These are phyloP conservation scores for Oreochromis mossambicus DNA, from an alignment of 2,797 vertebrate genomes.

Conservation along the genomic window DNA sequence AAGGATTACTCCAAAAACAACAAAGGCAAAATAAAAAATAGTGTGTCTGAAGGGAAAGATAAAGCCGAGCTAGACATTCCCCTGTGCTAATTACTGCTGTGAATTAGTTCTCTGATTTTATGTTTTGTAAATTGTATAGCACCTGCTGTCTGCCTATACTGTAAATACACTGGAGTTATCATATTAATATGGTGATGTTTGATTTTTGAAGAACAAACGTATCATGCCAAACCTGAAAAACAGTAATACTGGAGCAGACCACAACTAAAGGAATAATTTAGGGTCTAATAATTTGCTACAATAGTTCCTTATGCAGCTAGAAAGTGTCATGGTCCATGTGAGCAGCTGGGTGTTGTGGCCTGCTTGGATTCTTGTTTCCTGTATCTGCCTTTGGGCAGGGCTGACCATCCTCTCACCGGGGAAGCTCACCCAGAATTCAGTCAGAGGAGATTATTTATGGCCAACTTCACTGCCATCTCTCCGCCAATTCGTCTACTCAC, in stretches of 20 bases:
- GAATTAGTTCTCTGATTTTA: neutral
- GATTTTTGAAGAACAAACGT: neutral
- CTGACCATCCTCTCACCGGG: too few species aligned
- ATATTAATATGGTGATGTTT: neutral
- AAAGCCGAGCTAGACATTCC: fast-evolving
- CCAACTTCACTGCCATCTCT: fast-evolving
- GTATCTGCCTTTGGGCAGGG: too few species aligned
- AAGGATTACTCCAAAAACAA: too few species aligned
- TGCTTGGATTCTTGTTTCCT: too few species aligned
- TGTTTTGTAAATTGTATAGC: neutral
- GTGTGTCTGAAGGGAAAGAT: too few species aligned
- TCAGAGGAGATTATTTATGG: too few species aligned
- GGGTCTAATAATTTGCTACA: neutral
- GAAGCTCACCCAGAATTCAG: fast-evolving
- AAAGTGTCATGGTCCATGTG: neutral
- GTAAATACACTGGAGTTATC: neutral
- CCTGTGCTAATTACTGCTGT: neutral
- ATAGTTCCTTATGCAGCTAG: neutral
- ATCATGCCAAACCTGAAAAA: neutral
- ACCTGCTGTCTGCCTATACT: neutral
- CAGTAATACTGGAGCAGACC: fast-evolving
- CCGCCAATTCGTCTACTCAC: too few species aligned
- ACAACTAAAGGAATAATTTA: neutral
- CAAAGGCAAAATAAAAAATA: too few species aligned
- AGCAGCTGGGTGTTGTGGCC: too few species aligned